Evolutionary conservation across 2,797 vertebrate species (phyloP).

Genomic region (Lagocephalus sceleratus): DNA sequence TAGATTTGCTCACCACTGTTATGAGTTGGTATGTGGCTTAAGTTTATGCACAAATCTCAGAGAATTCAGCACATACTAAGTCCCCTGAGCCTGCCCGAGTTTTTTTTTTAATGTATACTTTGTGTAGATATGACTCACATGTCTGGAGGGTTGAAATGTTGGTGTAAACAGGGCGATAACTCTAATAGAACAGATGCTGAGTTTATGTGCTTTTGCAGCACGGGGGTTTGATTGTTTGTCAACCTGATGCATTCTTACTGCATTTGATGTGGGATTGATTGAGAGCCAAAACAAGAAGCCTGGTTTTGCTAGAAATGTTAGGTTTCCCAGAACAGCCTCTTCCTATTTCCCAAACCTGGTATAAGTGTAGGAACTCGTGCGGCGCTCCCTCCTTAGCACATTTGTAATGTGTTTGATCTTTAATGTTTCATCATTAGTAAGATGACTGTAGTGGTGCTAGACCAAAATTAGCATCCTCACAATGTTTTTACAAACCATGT

Average conservation of each 20-base stretch:
- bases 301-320: slow-evolving; percentile 59
- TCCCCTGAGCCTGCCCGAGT: slow-evolving; percentile 36
- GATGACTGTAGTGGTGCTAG: slow-evolving; percentile 5
- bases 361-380: slow-evolving; percentile 41
- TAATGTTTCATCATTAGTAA: slow-evolving; percentile 14
- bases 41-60: slow-evolving; percentile 5
- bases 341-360: slow-evolving; percentile 58
- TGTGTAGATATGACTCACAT: slow-evolving; percentile 62
- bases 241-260: slow-evolving; percentile 35
- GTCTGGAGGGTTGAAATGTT: slow-evolving; percentile 43
- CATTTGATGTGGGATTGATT: slow-evolving; percentile 73
- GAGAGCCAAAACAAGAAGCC: slow-evolving; percentile 59
- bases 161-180: slow-evolving; percentile 53
- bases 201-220: slow-evolving; percentile 38
- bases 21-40: slow-evolving; percentile 31
- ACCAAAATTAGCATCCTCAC: slow-evolving; percentile 3
- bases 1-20: slow-evolving; percentile 17
- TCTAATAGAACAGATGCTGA: slow-evolving; percentile 51
- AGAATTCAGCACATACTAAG: slow-evolving; percentile 16
- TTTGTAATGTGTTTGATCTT: slow-evolving; percentile 17
- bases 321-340: slow-evolving; percentile 64
- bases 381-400: slow-evolving; percentile 6
- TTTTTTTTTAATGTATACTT: slow-evolving; percentile 24
- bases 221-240: slow-evolving; percentile 54
- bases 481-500: background rate